These are phyloP conservation scores for Deilephila porcellus DNA, from an alignment of 2,888 invertebrate genomes.

Conservation along the genomic window DNA sequence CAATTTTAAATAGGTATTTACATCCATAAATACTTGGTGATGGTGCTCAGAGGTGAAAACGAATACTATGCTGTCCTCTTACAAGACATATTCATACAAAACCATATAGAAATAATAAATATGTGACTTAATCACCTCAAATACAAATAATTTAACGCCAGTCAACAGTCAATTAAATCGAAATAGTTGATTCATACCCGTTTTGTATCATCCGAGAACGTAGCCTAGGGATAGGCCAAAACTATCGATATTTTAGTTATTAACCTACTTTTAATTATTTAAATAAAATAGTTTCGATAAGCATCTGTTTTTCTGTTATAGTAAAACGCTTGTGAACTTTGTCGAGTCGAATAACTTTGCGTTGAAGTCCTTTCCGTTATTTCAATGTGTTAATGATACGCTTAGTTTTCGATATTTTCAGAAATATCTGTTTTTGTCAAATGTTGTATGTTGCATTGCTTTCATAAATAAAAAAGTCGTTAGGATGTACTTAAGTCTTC, in stretches of 20 bases:
- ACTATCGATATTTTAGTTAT: background rate
- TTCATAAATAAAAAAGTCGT: background rate
- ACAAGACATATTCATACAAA: background rate
- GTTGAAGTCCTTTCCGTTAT: background rate
- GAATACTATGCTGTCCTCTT: conserved; percentile 15
- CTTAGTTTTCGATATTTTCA: background rate
- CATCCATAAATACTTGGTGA: no score
- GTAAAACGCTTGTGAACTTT: background rate
- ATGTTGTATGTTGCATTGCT: background rate
- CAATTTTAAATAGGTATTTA: no score
- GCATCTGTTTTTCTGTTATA: no score
- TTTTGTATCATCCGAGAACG: background rate
- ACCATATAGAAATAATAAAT: conserved; percentile 2
- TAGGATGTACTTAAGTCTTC: background rate
- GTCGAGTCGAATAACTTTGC: background rate
- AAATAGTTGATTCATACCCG: background rate
- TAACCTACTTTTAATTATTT: no score
- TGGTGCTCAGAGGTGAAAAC: no score
- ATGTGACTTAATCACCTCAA: conserved; percentile 5
- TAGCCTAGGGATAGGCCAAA: conserved; percentile 7
- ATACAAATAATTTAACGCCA: background rate
- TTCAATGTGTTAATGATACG: background rate
- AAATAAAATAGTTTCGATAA: no score
- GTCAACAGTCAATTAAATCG: conserved; percentile 6
- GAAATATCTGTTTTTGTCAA: conserved; percentile 5